These are phyloP conservation scores for Alectura lathami DNA, from an alignment of 2,113 vertebrate species.

Conservation along the genomic window DNA sequence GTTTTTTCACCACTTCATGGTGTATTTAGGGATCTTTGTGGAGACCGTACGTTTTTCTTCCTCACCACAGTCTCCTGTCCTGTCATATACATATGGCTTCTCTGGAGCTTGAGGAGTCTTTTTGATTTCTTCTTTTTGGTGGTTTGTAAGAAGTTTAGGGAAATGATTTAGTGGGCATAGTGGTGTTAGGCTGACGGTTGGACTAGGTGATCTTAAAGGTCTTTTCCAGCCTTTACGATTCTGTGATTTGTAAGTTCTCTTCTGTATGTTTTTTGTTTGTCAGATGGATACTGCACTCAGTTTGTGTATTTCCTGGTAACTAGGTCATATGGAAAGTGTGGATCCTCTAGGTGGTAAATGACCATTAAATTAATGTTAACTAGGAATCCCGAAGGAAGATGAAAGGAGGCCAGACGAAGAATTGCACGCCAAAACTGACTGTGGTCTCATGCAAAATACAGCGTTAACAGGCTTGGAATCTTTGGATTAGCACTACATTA, in stretches of 20 bases:
- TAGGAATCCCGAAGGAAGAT: neutral
- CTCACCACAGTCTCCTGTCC: neutral
- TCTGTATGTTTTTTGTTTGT: neutral
- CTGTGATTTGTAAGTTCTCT: neutral
- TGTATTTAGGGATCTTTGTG: neutral
- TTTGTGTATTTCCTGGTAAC: neutral
- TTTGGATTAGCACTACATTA: neutral
- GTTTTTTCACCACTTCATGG: neutral
- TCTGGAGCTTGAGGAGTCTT: neutral
- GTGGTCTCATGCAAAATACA: constrained; percentile 13
- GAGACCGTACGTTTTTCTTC: neutral
- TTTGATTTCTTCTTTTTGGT: neutral
- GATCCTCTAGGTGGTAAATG: neutral
- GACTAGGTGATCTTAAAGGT: too few relatives aligned
- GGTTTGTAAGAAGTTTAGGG: neutral
- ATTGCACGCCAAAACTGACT: neutral
- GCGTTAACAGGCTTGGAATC: neutral
- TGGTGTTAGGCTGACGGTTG: too few relatives aligned
- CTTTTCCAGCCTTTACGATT: too few relatives aligned
- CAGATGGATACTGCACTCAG: neutral
- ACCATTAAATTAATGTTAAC: neutral
- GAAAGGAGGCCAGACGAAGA: neutral
- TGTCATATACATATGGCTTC: fast-evolving
- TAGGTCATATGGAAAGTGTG: neutral
- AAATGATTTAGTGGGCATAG: too few relatives aligned